Conservation (phyloP, 2,797 vertebrate species). For the Diplodus sargus region DNA sequence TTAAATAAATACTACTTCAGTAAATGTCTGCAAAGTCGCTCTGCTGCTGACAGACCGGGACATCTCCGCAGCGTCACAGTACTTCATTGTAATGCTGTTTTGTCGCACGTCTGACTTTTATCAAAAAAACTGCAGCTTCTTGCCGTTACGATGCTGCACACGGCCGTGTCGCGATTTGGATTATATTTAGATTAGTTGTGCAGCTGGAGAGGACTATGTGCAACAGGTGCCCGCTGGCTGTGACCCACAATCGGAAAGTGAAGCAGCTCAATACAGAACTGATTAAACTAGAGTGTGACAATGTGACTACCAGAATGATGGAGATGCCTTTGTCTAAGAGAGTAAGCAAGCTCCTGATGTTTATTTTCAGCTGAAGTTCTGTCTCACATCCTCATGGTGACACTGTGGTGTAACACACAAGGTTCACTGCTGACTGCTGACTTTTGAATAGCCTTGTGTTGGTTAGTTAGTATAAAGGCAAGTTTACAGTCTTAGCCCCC, state of each 20-base stretch:
- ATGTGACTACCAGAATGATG: not conserved
- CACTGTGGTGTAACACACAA: slow-evolving; percentile 12
- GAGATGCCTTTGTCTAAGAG: not conserved
- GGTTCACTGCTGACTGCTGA: not conserved
- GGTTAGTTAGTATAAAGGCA: not conserved
- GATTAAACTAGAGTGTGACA: not conserved
- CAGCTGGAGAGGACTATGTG: no score
- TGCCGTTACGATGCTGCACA: no score
- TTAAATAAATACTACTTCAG: no score
- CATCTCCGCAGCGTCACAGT: no score
- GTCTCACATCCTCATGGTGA: slow-evolving; percentile 43
- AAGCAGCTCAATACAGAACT: not conserved
- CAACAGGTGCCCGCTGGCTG: not conserved
- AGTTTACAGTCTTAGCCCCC: not conserved
- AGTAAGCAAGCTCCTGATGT: not conserved
- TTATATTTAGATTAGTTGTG: no score
- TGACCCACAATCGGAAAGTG: not conserved
- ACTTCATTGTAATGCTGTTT: no score
- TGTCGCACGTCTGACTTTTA: no score
- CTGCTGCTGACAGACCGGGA: no score
- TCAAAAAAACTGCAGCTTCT: no score
- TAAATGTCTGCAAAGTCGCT: no score
- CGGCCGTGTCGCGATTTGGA: no score
- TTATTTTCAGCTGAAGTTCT: slow-evolving; percentile 38
- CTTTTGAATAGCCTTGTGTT: not conserved